A percentile compares a stretch with the other conserved stretches of the same genome.
phyloP scores from a whole-genome alignment of 2,888 invertebrate genomes.

The Mystacides longicornis region DNA sequence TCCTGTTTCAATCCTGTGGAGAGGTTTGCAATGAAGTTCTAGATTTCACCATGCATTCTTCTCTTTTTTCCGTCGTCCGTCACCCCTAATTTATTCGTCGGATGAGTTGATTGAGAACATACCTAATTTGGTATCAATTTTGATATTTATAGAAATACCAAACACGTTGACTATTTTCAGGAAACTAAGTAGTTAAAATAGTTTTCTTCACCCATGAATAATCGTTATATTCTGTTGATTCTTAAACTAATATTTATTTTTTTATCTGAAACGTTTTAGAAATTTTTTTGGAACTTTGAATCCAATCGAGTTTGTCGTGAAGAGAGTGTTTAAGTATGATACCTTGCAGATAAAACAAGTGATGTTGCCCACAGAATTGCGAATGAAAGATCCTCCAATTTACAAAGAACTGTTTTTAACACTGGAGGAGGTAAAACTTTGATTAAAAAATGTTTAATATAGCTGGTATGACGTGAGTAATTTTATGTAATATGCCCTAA shows the following conservation, averaged over 20 bases:
- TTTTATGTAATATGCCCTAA: too few relatives aligned
- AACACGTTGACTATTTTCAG: background rate
- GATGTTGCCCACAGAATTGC: conserved; percentile 37
- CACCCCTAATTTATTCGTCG: background rate
- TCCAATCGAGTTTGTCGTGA: conserved; percentile 71
- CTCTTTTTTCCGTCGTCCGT: too few relatives aligned
- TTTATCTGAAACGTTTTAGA: conserved; percentile 4
- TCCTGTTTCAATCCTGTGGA: too few relatives aligned
- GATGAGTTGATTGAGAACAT: background rate
- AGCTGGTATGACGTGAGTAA: too few relatives aligned
- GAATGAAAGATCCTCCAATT: conserved; percentile 51
- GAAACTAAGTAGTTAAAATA: background rate
- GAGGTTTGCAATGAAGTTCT: too few relatives aligned
- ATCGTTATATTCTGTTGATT: background rate
- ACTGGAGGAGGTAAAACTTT: conserved; percentile 45
- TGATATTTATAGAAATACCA: background rate
- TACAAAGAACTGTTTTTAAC: conserved; percentile 44
- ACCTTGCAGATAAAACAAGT: conserved; percentile 55
- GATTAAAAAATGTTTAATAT: too few relatives aligned
- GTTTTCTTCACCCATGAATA: background rate
- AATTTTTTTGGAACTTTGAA: conserved; percentile 77
- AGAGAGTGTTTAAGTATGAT: conserved; percentile 33
- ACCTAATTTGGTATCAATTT: background rate
- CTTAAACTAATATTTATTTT: background rate
- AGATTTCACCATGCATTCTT: too few relatives aligned